Percentiles rank a stretch among this genome's conserved stretches.
These are phyloP conservation scores for Otus sunia DNA, from an alignment of 2,113 vertebrate species.

Conservation along the genomic window DNA sequence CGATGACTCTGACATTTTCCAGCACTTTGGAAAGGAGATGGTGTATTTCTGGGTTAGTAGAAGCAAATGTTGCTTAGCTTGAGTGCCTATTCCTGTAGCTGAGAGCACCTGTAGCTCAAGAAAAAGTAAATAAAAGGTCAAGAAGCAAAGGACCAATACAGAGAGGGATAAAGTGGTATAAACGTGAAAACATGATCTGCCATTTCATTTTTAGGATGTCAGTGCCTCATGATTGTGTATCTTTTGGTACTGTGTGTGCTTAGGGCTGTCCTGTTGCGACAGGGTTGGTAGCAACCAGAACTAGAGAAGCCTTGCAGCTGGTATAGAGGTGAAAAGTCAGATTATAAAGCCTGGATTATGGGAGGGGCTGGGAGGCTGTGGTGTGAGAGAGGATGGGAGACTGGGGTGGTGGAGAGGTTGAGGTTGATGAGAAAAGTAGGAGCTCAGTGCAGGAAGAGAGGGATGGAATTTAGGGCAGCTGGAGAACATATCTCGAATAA, in stretches of 20 bases:
- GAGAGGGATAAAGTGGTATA: neutral
- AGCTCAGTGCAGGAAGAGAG: neutral
- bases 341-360: neutral
- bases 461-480: neutral
- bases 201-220: neutral
- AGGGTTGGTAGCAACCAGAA: neutral
- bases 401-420: no score
- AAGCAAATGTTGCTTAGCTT: neutral
- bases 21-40: neutral
- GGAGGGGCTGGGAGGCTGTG: neutral
- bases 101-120: neutral
- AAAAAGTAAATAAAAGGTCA: neutral
- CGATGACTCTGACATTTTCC: neutral
- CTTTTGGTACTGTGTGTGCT: neutral
- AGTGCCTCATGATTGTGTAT: fast-evolving
- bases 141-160: neutral
- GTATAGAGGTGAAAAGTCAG: neutral
- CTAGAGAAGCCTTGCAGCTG: neutral
- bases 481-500: neutral
- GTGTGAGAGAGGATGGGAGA: neutral
- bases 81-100: neutral
- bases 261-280: neutral
- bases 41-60: neutral
- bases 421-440: neutral
- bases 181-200: neutral